Evolutionary conservation across 1,140 invertebrate genomes (phyloP).

Genomic region (Drosophila mauritiana): DNA sequence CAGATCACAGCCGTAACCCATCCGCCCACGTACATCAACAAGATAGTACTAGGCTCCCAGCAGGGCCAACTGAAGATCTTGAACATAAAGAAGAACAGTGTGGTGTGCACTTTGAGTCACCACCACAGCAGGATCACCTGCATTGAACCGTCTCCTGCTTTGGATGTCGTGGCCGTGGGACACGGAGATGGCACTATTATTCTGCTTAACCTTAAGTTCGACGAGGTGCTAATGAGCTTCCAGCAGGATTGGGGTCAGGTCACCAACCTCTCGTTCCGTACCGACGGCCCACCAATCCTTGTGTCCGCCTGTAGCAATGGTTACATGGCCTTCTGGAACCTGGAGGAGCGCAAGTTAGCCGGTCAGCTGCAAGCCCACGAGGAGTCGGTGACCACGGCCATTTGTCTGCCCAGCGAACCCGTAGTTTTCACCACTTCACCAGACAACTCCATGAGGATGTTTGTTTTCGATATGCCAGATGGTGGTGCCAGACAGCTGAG

Average conservation of each 20-base stretch:
- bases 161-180: conserved; percentile 96
- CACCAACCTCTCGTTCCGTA: conserved; percentile 93
- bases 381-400: conserved; percentile 90
- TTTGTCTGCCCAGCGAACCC: conserved; percentile 94
- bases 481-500: conserved; percentile 93
- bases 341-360: conserved; percentile 92
- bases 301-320: conserved; percentile 91
- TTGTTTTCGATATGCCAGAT: conserved; percentile 98
- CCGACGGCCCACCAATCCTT: conserved; percentile 94
- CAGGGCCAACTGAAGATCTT: conserved; percentile 95
- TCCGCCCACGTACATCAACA: conserved; percentile 97
- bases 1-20: conserved; percentile 92
- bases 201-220: conserved; percentile 95
- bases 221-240: conserved; percentile 94
- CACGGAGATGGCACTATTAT: conserved; percentile 92
- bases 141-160: conserved; percentile 93
- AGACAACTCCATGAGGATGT: conserved; percentile 98
- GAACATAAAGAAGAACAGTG: conserved; percentile 93
- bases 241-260: conserved; percentile 97
- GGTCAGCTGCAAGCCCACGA: conserved; percentile 88
- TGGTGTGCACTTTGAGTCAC: conserved; percentile 92
- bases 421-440: conserved; percentile 95
- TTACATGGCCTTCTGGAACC: conserved; percentile 97
- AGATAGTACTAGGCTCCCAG: conserved; percentile 95
- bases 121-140: conserved; percentile 90